These are phyloP conservation scores for Torymus texanus DNA, from an alignment of 2,888 invertebrate species.

Conservation along the genomic window DNA sequence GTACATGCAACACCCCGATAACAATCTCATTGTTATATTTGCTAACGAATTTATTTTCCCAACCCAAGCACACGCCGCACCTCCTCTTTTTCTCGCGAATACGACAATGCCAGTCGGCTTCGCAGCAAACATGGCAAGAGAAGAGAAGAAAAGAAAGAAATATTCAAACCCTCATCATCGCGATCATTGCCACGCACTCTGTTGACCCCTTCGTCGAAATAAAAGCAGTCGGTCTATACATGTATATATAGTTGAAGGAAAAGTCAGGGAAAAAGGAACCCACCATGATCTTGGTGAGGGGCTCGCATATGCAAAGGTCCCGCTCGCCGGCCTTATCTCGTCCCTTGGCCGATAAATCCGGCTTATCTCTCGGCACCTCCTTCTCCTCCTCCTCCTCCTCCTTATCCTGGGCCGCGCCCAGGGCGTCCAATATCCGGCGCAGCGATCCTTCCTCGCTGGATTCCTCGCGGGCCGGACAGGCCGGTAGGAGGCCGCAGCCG, in stretches of 20 bases:
- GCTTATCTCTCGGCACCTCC: conserved; percentile 26
- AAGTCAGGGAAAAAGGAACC: not conserved
- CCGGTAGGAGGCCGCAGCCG: not conserved
- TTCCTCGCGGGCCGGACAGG: no score
- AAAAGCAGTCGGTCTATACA: not conserved
- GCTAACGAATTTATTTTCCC: no score
- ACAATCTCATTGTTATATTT: no score
- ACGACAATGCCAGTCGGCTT: no score
- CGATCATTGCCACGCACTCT: no score
- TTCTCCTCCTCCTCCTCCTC: not conserved
- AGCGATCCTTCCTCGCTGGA: not conserved
- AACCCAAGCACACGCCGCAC: no score
- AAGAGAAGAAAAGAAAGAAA: no score
- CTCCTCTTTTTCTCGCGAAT: no score
- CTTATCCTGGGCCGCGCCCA: not conserved
- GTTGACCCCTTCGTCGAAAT: not conserved
- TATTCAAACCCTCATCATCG: no score
- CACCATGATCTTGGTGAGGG: conserved; percentile 9
- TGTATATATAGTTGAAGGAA: no score
- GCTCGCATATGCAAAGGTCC: conserved; percentile 27
- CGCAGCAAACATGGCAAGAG: no score
- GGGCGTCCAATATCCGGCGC: not conserved
- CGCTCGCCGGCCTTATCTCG: not conserved
- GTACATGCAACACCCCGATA: no score
- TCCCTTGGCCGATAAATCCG: not conserved